phyloP scores from a whole-genome alignment of 2,113 vertebrate species.

The Speoplatyrhinus poulsoni region DNA sequence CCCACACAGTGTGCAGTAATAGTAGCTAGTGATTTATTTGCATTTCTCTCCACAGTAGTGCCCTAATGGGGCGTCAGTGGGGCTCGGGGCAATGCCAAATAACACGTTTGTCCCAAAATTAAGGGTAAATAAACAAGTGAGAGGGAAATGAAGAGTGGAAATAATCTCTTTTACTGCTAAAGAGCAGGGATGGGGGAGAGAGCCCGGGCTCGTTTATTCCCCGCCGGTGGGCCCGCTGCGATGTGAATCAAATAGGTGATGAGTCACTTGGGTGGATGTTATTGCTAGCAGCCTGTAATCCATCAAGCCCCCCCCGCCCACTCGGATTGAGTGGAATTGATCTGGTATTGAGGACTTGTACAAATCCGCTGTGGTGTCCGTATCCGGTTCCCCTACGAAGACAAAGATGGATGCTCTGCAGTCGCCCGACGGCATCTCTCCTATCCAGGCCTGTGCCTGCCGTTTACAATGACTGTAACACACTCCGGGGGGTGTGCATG shows the following conservation, averaged over 20 bases:
- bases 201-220: constrained; percentile 61
- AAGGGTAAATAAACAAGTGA: constrained; percentile 69
- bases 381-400: constrained; percentile 30
- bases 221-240: constrained; percentile 59
- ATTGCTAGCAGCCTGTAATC: constrained; percentile 65
- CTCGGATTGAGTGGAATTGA: constrained; percentile 47
- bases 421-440: constrained; percentile 1
- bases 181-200: constrained; percentile 50
- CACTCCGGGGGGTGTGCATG: background rate
- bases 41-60: constrained; percentile 54
- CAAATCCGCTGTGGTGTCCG: constrained; percentile 43
- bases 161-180: constrained; percentile 63
- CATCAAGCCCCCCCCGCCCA: constrained; percentile 50
- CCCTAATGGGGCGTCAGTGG: constrained; percentile 67
- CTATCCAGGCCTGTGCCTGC: too few relatives aligned
- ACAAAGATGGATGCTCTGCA: background rate
- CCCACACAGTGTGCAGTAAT: constrained; percentile 34
- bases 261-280: constrained; percentile 72
- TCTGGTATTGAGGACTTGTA: constrained; percentile 42
- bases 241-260: constrained; percentile 71
- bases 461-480: background rate
- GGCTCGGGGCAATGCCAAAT: constrained; percentile 52
- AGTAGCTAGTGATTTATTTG: constrained; percentile 58
- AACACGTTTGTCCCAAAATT: constrained; percentile 68
- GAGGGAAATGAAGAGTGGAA: constrained; percentile 64